A percentile compares a stretch with the other conserved stretches of the same genome.
phyloP scores from a whole-genome alignment of 2,113 vertebrate genomes.

The Conger conger region DNA sequence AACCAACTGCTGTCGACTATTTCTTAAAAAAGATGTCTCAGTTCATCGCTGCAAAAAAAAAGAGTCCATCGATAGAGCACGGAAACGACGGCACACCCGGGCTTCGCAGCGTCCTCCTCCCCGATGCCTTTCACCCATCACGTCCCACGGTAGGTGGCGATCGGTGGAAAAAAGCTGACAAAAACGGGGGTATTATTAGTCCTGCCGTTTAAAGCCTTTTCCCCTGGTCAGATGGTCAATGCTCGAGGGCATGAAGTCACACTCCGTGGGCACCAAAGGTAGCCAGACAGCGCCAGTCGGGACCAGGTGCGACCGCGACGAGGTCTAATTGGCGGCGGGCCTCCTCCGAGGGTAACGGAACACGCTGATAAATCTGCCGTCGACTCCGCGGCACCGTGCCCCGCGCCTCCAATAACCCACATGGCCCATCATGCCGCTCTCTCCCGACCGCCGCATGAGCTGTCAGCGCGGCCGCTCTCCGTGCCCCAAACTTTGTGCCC shows the following conservation, averaged over 20 bases:
- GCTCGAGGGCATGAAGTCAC: constrained; percentile 74
- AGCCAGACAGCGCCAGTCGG: constrained; percentile 69
- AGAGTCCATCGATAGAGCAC: background rate
- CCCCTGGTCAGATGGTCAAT: constrained; percentile 74
- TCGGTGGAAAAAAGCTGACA: constrained; percentile 57
- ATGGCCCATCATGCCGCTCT: constrained; percentile 41
- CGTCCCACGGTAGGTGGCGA: constrained; percentile 69
- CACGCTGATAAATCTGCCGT: constrained; percentile 50
- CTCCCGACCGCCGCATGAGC: constrained; percentile 33
- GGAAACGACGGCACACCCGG: constrained; percentile 28
- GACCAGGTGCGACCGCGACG: constrained; percentile 67
- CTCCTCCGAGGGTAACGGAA: constrained; percentile 58
- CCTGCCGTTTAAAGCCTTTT: constrained; percentile 58
- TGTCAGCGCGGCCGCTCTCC: constrained; percentile 42
- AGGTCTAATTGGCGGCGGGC: constrained; percentile 64
- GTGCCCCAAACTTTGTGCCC: constrained; percentile 49
- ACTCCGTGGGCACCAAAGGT: constrained; percentile 72
- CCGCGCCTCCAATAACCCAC: constrained; percentile 53
- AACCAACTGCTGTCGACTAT: constrained; percentile 21
- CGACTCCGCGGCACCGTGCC: constrained; percentile 52
- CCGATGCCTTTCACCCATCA: constrained; percentile 58
- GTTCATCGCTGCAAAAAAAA: constrained; percentile 15
- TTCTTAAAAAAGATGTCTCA: background rate
- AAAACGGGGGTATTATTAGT: constrained; percentile 69
- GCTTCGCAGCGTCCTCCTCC: constrained; percentile 28